Evolutionary conservation across 2,113 vertebrate genomes (phyloP).

Genomic region (Butorides virescens): DNA sequence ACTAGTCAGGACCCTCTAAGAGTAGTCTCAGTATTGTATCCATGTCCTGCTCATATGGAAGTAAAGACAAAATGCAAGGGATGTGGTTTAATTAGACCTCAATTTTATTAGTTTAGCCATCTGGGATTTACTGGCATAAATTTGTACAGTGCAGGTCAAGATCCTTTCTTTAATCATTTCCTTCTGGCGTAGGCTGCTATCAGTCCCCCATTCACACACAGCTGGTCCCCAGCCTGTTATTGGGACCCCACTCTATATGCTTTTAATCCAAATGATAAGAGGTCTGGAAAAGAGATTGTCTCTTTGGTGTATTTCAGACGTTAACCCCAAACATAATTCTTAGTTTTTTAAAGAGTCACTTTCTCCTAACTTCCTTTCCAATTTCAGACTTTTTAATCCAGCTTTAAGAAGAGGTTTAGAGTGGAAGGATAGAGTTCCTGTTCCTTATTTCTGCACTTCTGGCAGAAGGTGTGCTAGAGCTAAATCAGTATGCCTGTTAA

Average conservation of each 20-base stretch:
- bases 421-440: not conserved
- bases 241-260: not conserved
- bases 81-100: conserved; percentile 64
- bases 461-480: not conserved
- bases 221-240: conserved; percentile 31
- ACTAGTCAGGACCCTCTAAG: not conserved
- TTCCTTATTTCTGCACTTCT: not conserved
- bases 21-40: not conserved
- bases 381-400: not conserved
- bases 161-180: conserved; percentile 57
- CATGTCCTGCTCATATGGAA: conserved; percentile 13
- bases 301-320: not conserved
- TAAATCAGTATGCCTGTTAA: not conserved
- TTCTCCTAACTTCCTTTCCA: conserved; percentile 12
- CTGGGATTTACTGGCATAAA: conserved; percentile 61
- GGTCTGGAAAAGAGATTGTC: not conserved
- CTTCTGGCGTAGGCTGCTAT: conserved; percentile 14
- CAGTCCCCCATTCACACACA: conserved; percentile 19
- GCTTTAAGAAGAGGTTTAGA: not conserved
- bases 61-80: conserved; percentile 50
- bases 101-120: conserved; percentile 57
- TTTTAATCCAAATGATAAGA: conserved; percentile 8
- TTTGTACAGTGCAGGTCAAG: conserved; percentile 61
- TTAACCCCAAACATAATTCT: not conserved
- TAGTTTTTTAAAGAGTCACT: conserved; percentile 16